Evolutionary conservation across 2,888 invertebrate genomes (phyloP).

Genomic region (Nymphalis urticae): DNA sequence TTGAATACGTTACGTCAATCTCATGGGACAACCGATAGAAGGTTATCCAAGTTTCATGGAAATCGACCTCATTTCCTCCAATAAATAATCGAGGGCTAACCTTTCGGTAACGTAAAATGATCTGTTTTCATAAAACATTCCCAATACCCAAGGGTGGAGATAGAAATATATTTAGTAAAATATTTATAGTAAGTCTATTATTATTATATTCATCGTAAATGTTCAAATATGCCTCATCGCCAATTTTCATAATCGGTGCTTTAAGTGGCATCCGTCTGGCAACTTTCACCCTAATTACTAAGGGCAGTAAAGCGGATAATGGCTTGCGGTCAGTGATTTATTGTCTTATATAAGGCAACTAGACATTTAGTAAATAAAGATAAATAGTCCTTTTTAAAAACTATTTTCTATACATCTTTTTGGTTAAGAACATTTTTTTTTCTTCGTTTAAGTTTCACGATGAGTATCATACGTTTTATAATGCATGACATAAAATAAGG

Average conservation of each 20-base stretch:
- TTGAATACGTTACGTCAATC: neutral
- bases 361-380: constrained; percentile 8
- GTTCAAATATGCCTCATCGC: constrained; percentile 21
- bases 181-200: constrained; percentile 45
- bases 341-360: constrained; percentile 3
- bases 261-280: constrained; percentile 36
- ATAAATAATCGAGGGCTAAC: neutral
- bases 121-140: constrained; percentile 16
- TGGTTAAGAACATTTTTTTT: neutral
- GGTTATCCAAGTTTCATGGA: neutral
- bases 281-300: constrained; percentile 64
- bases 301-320: constrained; percentile 60
- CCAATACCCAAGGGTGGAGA: constrained; percentile 14
- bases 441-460: neutral
- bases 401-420: neutral
- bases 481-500: no score
- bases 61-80: neutral
- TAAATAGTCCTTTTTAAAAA: neutral
- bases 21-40: neutral
- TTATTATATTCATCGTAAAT: constrained; percentile 47
- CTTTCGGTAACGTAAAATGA: neutral
- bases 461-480: no score
- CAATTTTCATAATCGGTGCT: constrained; percentile 40
- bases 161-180: constrained; percentile 20
- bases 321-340: constrained; percentile 36